A percentile compares a stretch with the other conserved stretches of the same genome.
Evolutionary conservation across 2,888 invertebrate genomes (phyloP).

Genomic region (Tiphia femorata): DNA sequence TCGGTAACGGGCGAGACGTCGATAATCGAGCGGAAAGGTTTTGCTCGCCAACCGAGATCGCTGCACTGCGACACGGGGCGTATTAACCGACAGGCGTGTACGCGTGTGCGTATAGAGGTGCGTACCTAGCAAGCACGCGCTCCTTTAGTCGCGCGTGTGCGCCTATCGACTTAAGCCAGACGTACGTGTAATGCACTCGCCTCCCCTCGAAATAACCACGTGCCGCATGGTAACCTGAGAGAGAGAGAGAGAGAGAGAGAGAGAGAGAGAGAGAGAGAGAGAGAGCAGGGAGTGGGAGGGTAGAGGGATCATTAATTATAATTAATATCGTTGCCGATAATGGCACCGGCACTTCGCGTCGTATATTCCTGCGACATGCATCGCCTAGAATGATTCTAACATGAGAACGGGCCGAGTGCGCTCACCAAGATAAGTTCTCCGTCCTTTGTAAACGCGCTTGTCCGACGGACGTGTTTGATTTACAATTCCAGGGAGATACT

Average conservation of each 20-base stretch:
- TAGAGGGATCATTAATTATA: slow-evolving; percentile 42
- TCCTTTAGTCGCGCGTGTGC: background rate
- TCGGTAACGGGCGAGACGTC: slow-evolving; percentile 18
- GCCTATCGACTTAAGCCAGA: too few relatives aligned
- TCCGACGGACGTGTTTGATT: too few relatives aligned
- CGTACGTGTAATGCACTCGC: slow-evolving; percentile 6
- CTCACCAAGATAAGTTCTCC: slow-evolving; percentile 24
- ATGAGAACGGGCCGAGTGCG: slow-evolving; percentile 12
- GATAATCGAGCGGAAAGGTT: slow-evolving; percentile 32
- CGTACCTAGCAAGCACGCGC: background rate
- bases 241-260: background rate
- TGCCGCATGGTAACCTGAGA: slow-evolving; percentile 2
- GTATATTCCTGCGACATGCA: slow-evolving; percentile 25
- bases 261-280: background rate
- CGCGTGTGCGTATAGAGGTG: background rate
- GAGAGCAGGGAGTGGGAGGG: background rate
- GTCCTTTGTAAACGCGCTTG: too few relatives aligned
- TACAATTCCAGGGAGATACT: too few relatives aligned
- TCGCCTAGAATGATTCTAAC: slow-evolving; percentile 28
- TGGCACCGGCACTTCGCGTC: slow-evolving; percentile 26
- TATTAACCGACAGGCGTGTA: background rate
- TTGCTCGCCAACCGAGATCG: slow-evolving; percentile 21
- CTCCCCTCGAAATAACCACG: slow-evolving; percentile 23
- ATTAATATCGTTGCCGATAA: slow-evolving; percentile 47
- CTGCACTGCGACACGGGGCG: background rate